These are phyloP conservation scores for Oncopeltus fasciatus DNA, from an alignment of 1,140 invertebrate genomes.

Conservation along the genomic window DNA sequence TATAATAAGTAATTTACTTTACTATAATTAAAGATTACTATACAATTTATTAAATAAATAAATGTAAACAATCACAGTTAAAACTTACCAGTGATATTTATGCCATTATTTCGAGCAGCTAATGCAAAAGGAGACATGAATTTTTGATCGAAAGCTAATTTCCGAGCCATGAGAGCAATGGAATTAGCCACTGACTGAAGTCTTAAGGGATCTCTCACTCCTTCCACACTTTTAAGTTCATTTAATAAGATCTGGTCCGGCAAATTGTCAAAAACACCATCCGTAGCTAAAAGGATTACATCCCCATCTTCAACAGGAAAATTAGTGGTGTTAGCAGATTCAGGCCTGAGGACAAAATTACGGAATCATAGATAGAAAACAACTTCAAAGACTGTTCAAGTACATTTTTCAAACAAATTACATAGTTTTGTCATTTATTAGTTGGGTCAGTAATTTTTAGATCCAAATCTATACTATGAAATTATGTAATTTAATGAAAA, in stretches of 20 bases:
- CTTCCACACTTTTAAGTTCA: conserved; percentile 43
- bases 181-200: conserved; percentile 84
- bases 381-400: no score
- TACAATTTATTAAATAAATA: no score
- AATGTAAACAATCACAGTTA: no score
- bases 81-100: conserved; percentile 69
- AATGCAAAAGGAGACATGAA: conserved; percentile 92
- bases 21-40: no score
- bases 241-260: conserved; percentile 74
- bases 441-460: no score
- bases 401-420: no score
- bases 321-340: conserved; percentile 77
- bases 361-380: neutral
- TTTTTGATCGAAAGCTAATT: conserved; percentile 80
- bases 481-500: no score
- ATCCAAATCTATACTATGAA: no score
- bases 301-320: conserved; percentile 88
- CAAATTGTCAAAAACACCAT: conserved; percentile 96
- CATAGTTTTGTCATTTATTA: no score
- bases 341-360: conserved; percentile 47
- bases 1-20: no score
- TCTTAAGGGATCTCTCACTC: conserved; percentile 51
- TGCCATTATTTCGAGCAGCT: conserved; percentile 81
- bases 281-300: conserved; percentile 87
- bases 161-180: conserved; percentile 85